Percentiles rank a stretch among this genome's conserved stretches.
phyloP scores from a whole-genome alignment of 2,888 invertebrate species.

The Chymomyza caudatula region DNA sequence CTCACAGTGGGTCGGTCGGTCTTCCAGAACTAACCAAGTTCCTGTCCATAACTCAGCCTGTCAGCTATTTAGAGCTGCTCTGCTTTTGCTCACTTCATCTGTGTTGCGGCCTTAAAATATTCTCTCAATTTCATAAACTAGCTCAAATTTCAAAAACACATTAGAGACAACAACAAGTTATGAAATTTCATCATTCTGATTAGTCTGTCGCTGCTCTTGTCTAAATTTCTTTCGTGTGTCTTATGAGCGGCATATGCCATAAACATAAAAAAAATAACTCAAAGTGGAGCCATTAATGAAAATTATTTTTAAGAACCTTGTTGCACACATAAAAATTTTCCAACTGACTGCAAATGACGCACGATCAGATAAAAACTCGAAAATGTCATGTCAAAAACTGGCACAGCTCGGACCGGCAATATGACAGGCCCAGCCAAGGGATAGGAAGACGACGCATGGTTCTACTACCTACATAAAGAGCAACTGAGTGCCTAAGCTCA shows the following conservation, averaged over 20 bases:
- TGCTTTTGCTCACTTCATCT: conserved; percentile 12
- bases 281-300: conserved; percentile 47
- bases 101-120: conserved; percentile 20
- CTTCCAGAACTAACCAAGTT: not conserved
- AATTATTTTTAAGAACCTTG: conserved; percentile 40
- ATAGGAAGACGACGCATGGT: not conserved
- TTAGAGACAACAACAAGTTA: conserved; percentile 9
- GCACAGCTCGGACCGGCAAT: conserved; percentile 48
- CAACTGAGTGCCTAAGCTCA: not conserved
- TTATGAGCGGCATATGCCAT: conserved; percentile 44
- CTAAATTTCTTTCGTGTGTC: conserved; percentile 34
- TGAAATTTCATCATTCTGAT: conserved; percentile 68
- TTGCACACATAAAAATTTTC: conserved; percentile 47
- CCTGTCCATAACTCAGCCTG: not conserved
- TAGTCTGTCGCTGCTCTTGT: conserved; percentile 40
- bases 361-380: conserved; percentile 59
- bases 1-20: not conserved
- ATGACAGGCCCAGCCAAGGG: conserved; percentile 33
- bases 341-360: conserved; percentile 60
- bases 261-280: conserved; percentile 27
- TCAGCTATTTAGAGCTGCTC: too few species aligned
- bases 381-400: conserved; percentile 65
- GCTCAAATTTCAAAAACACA: conserved; percentile 53
- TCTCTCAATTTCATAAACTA: conserved; percentile 50
- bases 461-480: not conserved